Evolutionary conservation across 2,113 vertebrate species (phyloP), one percentile per base, ranked within the genome.

Genomic region (Scalopus aquaticus): DNA sequence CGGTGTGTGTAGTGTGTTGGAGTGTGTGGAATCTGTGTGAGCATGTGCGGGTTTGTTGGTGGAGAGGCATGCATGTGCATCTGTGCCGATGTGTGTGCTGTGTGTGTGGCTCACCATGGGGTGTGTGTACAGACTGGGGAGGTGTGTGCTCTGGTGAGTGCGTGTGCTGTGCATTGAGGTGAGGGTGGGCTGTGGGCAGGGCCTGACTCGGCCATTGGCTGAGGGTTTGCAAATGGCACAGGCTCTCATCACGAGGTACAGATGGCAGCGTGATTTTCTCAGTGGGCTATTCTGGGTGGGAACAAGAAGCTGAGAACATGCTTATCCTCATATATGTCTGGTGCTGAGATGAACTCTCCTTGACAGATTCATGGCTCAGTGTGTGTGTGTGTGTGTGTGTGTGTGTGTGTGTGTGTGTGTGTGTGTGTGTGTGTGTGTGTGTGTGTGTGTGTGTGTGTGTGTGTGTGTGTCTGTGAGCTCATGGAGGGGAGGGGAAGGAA

Each of bases 241-340:
- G 0, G 7, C 51, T 74, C 8, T 20, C 46, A 0, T 51, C 28
- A 58, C 65, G 78, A 91, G 44, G 77, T 80, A 26, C 87, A 91
- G 94, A 93, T 64, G 86, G 91, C 72, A 8, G 83, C 13, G 2
- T 5, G 44, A 46, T 65, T 86, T 56, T 67, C 49, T 60, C 54
- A 77, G 85, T 10, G 2, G 74, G 91, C 64, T 91, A 72, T 87
- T 95, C 86, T 90, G 77, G 92, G 95, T 10, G 67, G 95, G 73
- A 95, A 46, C 46, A 44, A 51, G 81, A 87, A 44, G 84, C 95
- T 88, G 65, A 82, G 65, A 85, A 90, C 4, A 39, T 11, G 81
- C 67, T 92, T 46, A 26, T 94, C 78, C 67, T 96, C 24, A 24
- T 56, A 56, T 56, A 56, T 24, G 54, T 91, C 62, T 76, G 90